Percentiles rank a stretch among this genome's conserved stretches.
Evolutionary conservation across 2,888 invertebrate species (phyloP).

Genomic region (Unio pictorum): DNA sequence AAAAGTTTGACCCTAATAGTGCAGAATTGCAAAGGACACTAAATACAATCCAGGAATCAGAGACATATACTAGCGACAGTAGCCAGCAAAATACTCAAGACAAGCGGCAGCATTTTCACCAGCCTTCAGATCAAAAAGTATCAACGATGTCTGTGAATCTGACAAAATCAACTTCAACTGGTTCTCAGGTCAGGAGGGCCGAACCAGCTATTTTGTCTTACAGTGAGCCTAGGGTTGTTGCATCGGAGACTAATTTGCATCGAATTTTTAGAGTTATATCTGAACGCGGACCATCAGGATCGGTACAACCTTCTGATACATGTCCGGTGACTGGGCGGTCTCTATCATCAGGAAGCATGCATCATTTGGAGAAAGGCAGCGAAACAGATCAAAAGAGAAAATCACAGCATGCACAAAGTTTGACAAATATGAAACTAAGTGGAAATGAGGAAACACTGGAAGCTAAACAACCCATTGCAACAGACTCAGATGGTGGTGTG

Average conservation of each 20-base stretch:
- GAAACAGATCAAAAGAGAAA: background rate
- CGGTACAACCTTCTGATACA: background rate
- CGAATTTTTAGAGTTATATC: slow-evolving; percentile 47
- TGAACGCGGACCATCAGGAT: slow-evolving; percentile 20
- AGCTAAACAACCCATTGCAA: slow-evolving; percentile 36
- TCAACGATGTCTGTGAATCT: slow-evolving; percentile 38
- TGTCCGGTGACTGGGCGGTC: no score
- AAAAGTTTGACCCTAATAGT: slow-evolving; percentile 11
- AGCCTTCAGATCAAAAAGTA: slow-evolving; percentile 25
- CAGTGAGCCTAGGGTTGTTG: slow-evolving; percentile 45
- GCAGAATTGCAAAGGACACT: slow-evolving; percentile 26
- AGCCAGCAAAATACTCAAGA: slow-evolving; percentile 21
- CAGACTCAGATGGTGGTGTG: slow-evolving; percentile 29
- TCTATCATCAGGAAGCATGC: no score
- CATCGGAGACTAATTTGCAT: slow-evolving; percentile 44
- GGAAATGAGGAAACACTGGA: slow-evolving; percentile 4
- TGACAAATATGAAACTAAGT: slow-evolving; percentile 27
- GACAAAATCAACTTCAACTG: slow-evolving; percentile 32
- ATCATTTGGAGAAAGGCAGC: no score
- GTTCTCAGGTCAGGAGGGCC: slow-evolving; percentile 20
- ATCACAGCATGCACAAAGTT: slow-evolving; percentile 19
- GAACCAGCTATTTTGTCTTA: slow-evolving; percentile 16
- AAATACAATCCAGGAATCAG: slow-evolving; percentile 49
- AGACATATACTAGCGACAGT: slow-evolving; percentile 25
- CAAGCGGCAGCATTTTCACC: slow-evolving; percentile 26